Conservation (phyloP, 2,113 vertebrate genomes). For the Piaya cayana region DNA sequence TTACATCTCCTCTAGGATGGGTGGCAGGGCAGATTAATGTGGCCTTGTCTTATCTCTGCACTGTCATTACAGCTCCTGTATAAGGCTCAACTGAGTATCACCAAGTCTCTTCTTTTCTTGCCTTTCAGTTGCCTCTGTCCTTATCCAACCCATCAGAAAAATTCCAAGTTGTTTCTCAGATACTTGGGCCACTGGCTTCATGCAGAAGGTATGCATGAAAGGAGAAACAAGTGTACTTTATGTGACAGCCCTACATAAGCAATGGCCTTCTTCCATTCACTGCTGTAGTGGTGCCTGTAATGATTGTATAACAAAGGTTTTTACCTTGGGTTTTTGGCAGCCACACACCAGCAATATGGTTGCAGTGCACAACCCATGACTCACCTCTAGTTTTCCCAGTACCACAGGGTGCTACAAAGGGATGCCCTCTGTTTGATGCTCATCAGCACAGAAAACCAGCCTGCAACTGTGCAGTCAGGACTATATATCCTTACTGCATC, state of each 20-base stretch:
- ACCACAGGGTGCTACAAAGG: neutral
- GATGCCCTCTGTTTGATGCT: neutral
- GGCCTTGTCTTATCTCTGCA: neutral
- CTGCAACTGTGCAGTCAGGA: fast-evolving
- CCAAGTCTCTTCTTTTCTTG: neutral
- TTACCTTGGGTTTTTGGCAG: neutral
- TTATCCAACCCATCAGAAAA: neutral
- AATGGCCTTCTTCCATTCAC: neutral
- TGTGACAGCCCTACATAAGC: neutral
- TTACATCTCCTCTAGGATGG: neutral
- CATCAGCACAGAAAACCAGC: neutral
- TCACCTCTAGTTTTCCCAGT: neutral
- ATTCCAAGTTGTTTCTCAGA: neutral
- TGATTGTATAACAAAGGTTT: neutral
- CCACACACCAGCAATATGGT: neutral
- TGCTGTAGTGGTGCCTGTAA: neutral
- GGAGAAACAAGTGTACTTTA: neutral
- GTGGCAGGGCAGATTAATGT: neutral
- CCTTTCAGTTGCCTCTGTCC: neutral
- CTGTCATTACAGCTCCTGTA: neutral
- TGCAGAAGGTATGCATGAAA: fast-evolving
- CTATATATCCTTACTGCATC: neutral
- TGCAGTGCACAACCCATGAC: neutral
- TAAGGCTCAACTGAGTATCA: neutral
- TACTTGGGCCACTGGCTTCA: neutral